Evolutionary conservation across 2,797 vertebrate genomes (phyloP).

Genomic region (Halcyon leucocephala): DNA sequence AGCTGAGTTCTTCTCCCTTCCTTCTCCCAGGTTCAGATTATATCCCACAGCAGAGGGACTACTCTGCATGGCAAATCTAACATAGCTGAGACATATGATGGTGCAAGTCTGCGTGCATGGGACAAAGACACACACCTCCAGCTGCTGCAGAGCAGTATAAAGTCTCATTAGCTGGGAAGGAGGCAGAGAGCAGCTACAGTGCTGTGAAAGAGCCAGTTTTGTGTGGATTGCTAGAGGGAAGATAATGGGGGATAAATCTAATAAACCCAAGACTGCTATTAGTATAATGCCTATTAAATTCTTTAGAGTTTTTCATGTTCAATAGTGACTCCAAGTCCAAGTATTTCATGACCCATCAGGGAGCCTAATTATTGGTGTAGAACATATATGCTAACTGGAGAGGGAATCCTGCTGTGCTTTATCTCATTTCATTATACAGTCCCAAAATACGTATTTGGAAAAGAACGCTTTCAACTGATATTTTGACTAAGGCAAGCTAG

Average conservation of each 20-base stretch:
- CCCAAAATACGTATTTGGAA: not conserved
- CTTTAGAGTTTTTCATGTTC: not conserved
- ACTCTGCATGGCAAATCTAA: not conserved
- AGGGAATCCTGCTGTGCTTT: not conserved
- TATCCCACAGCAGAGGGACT: not conserved
- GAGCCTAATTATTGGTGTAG: not conserved
- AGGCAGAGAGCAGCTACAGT: not conserved
- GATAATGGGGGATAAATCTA: conserved; percentile 6
- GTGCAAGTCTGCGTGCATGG: not conserved
- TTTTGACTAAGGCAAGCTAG: not conserved
- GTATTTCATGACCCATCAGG: not conserved
- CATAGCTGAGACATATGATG: rapidly evolving
- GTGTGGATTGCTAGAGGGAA: not conserved
- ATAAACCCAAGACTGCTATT: not conserved
- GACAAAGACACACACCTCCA: not conserved
- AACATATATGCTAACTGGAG: not conserved
- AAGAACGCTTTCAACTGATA: not conserved
- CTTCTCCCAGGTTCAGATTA: not conserved
- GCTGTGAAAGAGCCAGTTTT: not conserved
- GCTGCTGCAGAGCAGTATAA: not conserved
- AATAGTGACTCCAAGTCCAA: not conserved
- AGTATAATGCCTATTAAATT: not conserved
- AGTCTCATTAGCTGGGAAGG: not conserved
- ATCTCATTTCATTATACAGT: not conserved
- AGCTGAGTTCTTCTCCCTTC: not conserved